phyloP scores from a whole-genome alignment of 2,888 invertebrate genomes.

The Lathronympha strigana region DNA sequence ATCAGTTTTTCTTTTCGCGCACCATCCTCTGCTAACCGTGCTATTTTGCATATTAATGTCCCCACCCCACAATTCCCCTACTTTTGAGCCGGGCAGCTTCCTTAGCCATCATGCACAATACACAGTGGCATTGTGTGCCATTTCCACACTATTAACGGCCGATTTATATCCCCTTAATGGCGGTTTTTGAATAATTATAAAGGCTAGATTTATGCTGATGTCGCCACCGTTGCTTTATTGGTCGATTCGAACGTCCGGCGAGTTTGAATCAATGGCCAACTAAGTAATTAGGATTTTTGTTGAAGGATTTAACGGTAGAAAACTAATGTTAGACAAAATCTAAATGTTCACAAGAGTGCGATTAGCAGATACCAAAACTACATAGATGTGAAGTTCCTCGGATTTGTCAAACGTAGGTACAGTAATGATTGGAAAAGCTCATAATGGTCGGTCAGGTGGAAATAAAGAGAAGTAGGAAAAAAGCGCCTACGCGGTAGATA shows the following conservation, averaged over 20 bases:
- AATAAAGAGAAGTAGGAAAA: too few relatives aligned
- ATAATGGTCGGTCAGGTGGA: too few relatives aligned
- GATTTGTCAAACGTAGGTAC: too few relatives aligned
- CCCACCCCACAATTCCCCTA: neutral
- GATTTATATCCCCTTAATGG: slow-evolving; percentile 75
- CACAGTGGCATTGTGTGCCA: slow-evolving; percentile 68
- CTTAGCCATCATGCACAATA: slow-evolving; percentile 38
- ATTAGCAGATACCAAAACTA: too few relatives aligned
- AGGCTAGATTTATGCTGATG: slow-evolving; percentile 60
- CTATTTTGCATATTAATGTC: too few relatives aligned
- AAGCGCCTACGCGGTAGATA: too few relatives aligned
- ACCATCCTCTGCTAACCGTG: too few relatives aligned
- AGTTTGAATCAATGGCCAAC: slow-evolving; percentile 33
- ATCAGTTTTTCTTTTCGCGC: too few relatives aligned
- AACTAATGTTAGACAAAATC: too few relatives aligned
- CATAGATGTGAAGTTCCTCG: too few relatives aligned
- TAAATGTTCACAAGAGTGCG: too few relatives aligned
- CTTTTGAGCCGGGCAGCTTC: slow-evolving; percentile 42
- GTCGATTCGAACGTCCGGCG: slow-evolving; percentile 61
- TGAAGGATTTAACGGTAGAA: neutral
- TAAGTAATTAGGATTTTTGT: slow-evolving; percentile 34
- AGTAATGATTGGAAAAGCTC: too few relatives aligned
- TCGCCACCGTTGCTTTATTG: slow-evolving; percentile 61
- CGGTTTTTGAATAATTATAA: slow-evolving; percentile 75
- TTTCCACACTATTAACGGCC: slow-evolving; percentile 74